These are phyloP conservation scores for Escarpia spicata DNA, from an alignment of 2,888 invertebrate species.

Conservation along the genomic window DNA sequence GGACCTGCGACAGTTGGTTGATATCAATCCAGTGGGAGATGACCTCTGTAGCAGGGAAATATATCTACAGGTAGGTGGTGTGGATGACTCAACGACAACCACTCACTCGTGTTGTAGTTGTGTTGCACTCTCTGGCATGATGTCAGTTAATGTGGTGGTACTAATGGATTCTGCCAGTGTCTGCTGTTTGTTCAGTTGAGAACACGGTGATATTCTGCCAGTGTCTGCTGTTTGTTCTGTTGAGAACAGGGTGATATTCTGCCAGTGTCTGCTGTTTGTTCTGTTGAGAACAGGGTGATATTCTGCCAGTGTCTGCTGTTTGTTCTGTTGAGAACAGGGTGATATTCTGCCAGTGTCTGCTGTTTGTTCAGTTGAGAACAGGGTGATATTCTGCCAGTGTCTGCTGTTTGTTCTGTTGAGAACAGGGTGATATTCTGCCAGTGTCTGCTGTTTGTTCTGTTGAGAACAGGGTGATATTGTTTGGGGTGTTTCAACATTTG, in stretches of 20 bases:
- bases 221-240: background rate
- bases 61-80: background rate
- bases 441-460: background rate
- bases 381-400: background rate
- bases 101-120: background rate
- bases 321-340: background rate
- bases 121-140: background rate
- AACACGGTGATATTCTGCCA: background rate
- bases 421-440: background rate
- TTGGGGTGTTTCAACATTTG: background rate
- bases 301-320: background rate
- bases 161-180: background rate
- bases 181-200: background rate
- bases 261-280: background rate
- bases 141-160: background rate
- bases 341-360: background rate
- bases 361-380: background rate
- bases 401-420: background rate
- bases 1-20: slow-evolving; percentile 54
- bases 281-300: background rate
- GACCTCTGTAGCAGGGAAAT: slow-evolving; percentile 34
- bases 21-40: slow-evolving; percentile 52
- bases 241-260: background rate
- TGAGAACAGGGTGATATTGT: background rate
- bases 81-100: background rate